Evolutionary conservation across 2,113 vertebrate species (phyloP).

Genomic region (Microcebus lehilahytsara): DNA sequence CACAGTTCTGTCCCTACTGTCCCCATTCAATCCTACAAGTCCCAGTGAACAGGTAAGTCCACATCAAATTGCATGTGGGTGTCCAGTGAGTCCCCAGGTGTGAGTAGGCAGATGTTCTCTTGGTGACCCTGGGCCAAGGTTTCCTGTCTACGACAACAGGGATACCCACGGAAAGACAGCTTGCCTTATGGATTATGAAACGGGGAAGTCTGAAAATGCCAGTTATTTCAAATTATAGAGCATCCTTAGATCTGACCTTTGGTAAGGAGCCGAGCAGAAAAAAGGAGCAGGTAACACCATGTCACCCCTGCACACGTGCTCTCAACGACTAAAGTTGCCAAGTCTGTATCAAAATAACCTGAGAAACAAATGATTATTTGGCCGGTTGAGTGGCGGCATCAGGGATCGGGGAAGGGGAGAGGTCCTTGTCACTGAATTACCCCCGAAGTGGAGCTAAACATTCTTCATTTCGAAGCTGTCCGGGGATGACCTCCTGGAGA

Average conservation of each 20-base stretch:
- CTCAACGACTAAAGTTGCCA: neutral
- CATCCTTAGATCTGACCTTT: neutral
- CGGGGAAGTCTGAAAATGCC: neutral
- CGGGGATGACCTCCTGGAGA: neutral
- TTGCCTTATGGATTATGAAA: neutral
- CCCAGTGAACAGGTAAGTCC: neutral
- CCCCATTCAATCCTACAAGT: neutral
- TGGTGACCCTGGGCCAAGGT: neutral
- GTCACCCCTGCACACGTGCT: rapidly evolving
- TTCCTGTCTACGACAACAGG: neutral
- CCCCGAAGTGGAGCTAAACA: too few species aligned
- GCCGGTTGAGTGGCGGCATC: neutral
- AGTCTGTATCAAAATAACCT: neutral
- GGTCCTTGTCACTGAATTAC: neutral
- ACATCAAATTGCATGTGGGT: neutral
- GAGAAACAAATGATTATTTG: neutral
- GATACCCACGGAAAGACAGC: rapidly evolving
- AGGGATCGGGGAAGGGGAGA: too few species aligned
- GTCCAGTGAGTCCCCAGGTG: neutral
- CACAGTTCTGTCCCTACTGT: rapidly evolving
- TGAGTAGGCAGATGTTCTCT: neutral
- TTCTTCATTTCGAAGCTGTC: neutral
- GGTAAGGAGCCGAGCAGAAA: neutral
- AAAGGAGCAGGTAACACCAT: neutral
- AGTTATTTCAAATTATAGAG: neutral